Evolutionary conservation across 2,888 invertebrate genomes (phyloP).

Genomic region (Nephrotoma guestfalica): DNA sequence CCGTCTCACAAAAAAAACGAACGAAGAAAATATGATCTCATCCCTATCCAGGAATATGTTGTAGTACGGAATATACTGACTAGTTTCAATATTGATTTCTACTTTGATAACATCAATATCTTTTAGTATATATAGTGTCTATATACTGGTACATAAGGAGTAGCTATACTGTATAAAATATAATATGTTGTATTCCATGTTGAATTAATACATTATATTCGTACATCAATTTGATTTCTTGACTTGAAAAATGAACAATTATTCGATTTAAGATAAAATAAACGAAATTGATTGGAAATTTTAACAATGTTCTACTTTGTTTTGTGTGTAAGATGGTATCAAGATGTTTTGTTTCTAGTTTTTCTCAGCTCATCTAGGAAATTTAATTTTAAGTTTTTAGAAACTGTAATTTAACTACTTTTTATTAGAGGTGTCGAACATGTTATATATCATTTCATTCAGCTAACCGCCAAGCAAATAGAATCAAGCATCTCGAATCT

Average conservation of each 20-base stretch:
- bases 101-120: background rate
- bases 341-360: background rate
- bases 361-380: background rate
- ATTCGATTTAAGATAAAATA: background rate
- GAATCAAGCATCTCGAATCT: too few relatives aligned
- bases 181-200: background rate
- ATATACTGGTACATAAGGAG: background rate
- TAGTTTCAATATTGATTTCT: background rate
- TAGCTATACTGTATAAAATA: background rate
- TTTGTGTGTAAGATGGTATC: background rate
- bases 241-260: background rate
- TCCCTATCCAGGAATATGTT: background rate
- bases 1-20: background rate
- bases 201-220: background rate
- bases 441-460: too few relatives aligned
- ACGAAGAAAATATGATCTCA: background rate
- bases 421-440: too few relatives aligned
- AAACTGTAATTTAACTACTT: too few relatives aligned
- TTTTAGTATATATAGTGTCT: background rate
- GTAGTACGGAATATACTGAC: background rate
- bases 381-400: background rate
- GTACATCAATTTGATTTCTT: background rate
- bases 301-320: background rate
- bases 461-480: too few relatives aligned
- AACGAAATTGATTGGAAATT: background rate